A percentile compares a stretch with the other conserved stretches of the same genome.
These are phyloP conservation scores for Notechis scutatus DNA, from an alignment of 2,113 vertebrate species.

Conservation along the genomic window DNA sequence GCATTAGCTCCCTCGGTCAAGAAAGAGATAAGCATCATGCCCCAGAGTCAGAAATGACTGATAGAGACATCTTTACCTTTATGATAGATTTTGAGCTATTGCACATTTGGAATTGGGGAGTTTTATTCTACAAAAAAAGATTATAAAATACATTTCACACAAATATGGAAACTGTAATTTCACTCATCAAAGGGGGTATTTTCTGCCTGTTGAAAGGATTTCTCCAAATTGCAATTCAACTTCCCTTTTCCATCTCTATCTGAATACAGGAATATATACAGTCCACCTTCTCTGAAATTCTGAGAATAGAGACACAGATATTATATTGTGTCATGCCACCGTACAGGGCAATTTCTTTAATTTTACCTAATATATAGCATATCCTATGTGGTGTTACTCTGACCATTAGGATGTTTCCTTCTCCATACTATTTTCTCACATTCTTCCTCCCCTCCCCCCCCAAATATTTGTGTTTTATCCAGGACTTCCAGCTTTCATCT, in stretches of 20 bases:
- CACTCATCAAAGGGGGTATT: background rate
- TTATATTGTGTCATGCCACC: too few relatives aligned
- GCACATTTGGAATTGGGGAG: background rate
- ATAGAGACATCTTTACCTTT: too few relatives aligned
- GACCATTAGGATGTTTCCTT: background rate
- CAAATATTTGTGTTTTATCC: background rate
- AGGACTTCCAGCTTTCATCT: background rate
- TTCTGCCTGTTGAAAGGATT: background rate
- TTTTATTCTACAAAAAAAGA: too few relatives aligned
- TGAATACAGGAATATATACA: background rate
- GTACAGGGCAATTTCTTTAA: too few relatives aligned
- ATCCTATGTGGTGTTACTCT: background rate
- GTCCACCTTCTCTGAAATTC: too few relatives aligned
- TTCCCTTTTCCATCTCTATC: background rate
- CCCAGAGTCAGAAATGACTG: too few relatives aligned
- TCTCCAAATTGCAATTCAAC: background rate
- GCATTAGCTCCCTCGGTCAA: too few relatives aligned
- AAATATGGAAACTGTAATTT: background rate
- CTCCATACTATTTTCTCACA: background rate
- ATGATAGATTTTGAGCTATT: background rate
- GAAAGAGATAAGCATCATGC: too few relatives aligned
- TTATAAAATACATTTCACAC: background rate
- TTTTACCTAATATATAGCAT: too few relatives aligned
- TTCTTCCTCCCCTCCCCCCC: too few relatives aligned
- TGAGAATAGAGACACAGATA: too few relatives aligned